Percentiles rank a stretch among this genome's conserved stretches.
These are phyloP conservation scores for Cossypha polioptera DNA, from an alignment of 2,797 vertebrate genomes.

Conservation along the genomic window DNA sequence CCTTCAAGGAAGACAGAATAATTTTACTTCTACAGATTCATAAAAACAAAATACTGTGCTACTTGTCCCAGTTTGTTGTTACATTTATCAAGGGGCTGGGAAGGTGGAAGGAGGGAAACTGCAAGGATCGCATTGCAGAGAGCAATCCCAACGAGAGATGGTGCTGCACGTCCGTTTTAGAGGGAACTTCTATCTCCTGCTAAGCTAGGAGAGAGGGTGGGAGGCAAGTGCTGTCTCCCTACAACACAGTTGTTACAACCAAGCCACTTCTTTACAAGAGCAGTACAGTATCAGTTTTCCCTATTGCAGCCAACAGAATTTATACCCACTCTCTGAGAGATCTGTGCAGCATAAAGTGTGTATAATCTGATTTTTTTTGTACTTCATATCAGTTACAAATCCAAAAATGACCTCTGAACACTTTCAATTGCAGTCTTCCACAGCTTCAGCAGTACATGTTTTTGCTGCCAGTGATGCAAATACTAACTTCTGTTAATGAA, in stretches of 20 bases:
- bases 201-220: background rate
- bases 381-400: background rate
- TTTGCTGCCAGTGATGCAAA: background rate
- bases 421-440: background rate
- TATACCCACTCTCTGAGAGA: background rate
- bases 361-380: background rate
- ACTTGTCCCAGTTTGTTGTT: background rate
- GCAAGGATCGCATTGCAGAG: background rate
- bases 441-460: background rate
- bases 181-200: background rate
- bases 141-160: constrained; percentile 24
- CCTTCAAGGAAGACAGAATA: background rate
- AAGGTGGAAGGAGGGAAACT: background rate
- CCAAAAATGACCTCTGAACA: background rate
- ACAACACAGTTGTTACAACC: background rate
- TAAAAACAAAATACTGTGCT: background rate
- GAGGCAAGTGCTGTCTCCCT: background rate
- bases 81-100: accelerated
- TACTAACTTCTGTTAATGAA: background rate
- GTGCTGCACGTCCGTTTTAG: background rate
- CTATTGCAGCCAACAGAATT: background rate
- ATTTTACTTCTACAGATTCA: background rate
- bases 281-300: background rate
- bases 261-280: background rate
- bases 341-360: background rate